Evolutionary conservation across 2,797 vertebrate species (phyloP).

Genomic region (Molothrus aeneus): DNA sequence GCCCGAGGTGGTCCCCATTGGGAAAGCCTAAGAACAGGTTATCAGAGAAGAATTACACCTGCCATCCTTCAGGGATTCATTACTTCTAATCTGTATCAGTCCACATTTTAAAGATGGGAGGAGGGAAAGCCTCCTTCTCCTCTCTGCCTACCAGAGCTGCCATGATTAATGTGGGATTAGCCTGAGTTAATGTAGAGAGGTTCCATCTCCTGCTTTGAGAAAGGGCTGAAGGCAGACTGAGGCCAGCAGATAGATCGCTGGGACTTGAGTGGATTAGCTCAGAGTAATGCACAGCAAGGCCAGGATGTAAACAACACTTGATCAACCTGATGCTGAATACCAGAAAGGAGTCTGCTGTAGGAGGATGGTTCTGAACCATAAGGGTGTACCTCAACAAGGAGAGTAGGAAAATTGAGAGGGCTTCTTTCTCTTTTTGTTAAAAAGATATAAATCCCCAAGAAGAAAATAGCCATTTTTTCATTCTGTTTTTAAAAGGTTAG

Average conservation of each 20-base stretch:
- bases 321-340: constrained; percentile 1
- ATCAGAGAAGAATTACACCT: background rate
- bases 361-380: background rate
- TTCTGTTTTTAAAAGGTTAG: background rate
- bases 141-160: background rate
- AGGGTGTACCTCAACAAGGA: constrained; percentile 31
- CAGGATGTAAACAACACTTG: constrained; percentile 13
- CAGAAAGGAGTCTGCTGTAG: background rate
- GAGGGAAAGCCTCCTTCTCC: background rate
- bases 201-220: constrained; percentile 37
- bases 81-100: background rate
- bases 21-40: background rate
- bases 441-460: background rate
- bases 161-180: constrained; percentile 36
- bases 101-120: constrained; percentile 6
- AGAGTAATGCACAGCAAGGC: background rate
- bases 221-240: constrained; percentile 6
- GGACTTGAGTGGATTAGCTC: constrained; percentile 23
- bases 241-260: constrained; percentile 34
- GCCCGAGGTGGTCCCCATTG: background rate
- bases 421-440: background rate
- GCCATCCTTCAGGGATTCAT: background rate
- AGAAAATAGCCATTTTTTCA: background rate
- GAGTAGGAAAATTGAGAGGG: background rate
- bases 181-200: background rate